A percentile compares a stretch with the other conserved stretches of the same genome.
phyloP scores from a whole-genome alignment of 1,140 invertebrate species.

The Drosophila varians region DNA sequence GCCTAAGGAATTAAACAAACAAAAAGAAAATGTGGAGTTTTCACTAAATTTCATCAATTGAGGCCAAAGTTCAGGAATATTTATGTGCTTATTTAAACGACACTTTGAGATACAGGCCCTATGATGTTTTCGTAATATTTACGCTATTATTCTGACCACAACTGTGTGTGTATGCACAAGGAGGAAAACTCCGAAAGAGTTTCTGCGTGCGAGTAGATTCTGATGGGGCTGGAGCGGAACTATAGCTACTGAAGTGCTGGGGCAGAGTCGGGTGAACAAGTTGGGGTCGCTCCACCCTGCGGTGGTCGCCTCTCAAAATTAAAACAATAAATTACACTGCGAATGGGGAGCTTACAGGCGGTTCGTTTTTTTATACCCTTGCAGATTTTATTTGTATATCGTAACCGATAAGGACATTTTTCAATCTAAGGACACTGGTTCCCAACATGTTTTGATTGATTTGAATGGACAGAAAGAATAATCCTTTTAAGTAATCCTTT shows the following conservation, averaged over 20 bases:
- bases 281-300: slow-evolving; percentile 23
- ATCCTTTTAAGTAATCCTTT: too few relatives aligned
- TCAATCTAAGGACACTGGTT: too few relatives aligned
- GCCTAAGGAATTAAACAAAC: background rate
- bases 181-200: slow-evolving; percentile 22
- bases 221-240: background rate
- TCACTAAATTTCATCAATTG: background rate
- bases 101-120: background rate
- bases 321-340: slow-evolving; percentile 69
- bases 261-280: slow-evolving; percentile 13
- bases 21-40: background rate
- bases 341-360: background rate
- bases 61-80: background rate
- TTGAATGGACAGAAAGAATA: too few relatives aligned
- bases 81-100: background rate
- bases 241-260: slow-evolving; percentile 13
- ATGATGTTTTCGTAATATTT: slow-evolving; percentile 5
- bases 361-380: background rate
- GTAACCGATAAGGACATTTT: too few relatives aligned
- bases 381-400: too few relatives aligned
- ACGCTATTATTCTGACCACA: slow-evolving; percentile 33
- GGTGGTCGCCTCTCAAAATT: slow-evolving; percentile 61
- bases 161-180: slow-evolving; percentile 28
- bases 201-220: slow-evolving; percentile 17
- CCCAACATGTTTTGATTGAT: too few relatives aligned